Base-by-base conservation (phyloP, 2,797 vertebrate genomes). In the Alauda arvensis region DNA sequence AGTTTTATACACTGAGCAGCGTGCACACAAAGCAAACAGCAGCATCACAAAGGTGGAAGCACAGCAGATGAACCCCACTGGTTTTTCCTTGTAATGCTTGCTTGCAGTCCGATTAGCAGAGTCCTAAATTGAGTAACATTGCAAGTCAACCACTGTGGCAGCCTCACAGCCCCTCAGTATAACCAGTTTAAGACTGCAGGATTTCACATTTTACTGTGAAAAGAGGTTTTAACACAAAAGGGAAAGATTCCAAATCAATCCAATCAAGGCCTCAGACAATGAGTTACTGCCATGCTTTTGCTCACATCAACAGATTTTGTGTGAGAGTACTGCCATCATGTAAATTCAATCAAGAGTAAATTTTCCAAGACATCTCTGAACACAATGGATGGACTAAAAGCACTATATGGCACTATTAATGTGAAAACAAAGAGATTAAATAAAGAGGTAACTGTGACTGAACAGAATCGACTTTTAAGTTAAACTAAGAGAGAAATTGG, bases 1-100 rank as follows among this genome's bases (percentile, higher is more conserved):
- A 75, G 76, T 51, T 84, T 83, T 71, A 57, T 15, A 86, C 85
- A 86, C 68, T 17, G 72, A 68, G 87, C 81, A 89, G 89, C 78
- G 88, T 80, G 91, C 94, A 93, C 82, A 88, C 72, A 76, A 69
- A 4, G 9, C 78, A 84, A 81, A 75, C 37, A 66, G 91, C 87
- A 71, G 83, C 16, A 0, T n/a, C 74, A 77, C 69, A 77, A 70
- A 84, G 28, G 84, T 7, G 83, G 90, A 90, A 84, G 78, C 91
- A 92, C 87, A 59, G 71, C 8, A 91, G 66, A 82, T 67, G 56
- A 81, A 33, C 31, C 60, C 52, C 76, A 46, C 80, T 59, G 61
- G n/a, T 89, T 85, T 74, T 56, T 33, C 52, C 53, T 91, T 48
- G 2, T 21, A 74, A 75, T 51, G 45, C 82, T 82, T 86, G 52